Base-by-base conservation (phyloP, 2,888 invertebrate genomes). In the Scaptomyza cyrtandrae region DNA sequence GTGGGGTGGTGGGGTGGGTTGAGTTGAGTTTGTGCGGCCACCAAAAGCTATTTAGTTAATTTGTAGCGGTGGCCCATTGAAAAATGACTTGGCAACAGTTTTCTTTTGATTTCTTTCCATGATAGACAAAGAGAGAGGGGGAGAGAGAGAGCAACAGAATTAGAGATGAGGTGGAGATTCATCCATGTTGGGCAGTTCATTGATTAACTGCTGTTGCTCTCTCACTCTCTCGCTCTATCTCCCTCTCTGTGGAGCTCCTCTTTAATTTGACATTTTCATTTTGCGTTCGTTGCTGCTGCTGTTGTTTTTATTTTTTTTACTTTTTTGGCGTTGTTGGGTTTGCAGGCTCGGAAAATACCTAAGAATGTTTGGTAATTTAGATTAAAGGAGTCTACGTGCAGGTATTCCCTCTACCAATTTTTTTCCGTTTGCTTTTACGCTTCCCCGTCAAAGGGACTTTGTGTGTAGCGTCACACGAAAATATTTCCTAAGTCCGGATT, bases 291-390 rank as follows among this genome's bases (percentile, higher is more conserved):
- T 71, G 46, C 10, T 33, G 14, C 57, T 41, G 37, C 24, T 31
- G 35, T 5, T 35, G 37, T 14, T 19, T 29, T 24, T 49, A n/a
- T 39, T 56, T 43, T 52, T 52, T 33, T 10, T 46, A 55, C 45
- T 65, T 27, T 43, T 50, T 63, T 67, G 7, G 39, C 9, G 60
- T 73, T 75, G 68, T 69, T 75, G 64, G 71, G 62, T 66, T 73
- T 76, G 62, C 67, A 70, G 60, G 19, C 33, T 14, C 1, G 24
- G 27, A 14, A 82, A 84, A 84, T 84, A 84, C 83, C 83, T 87
- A 87, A 85, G 85, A 87, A 84, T 84, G 82, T 74, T 81, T 76
- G 87, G 67, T 82, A 84, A 84, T 87, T 84, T 84, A 87, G 85
- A 84, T 84, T 87, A 84, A 84, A 84, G 69, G 57, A 33, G 33